Evolutionary conservation across 1,140 invertebrate species (phyloP).

Genomic region (Anastrepha obliqua): DNA sequence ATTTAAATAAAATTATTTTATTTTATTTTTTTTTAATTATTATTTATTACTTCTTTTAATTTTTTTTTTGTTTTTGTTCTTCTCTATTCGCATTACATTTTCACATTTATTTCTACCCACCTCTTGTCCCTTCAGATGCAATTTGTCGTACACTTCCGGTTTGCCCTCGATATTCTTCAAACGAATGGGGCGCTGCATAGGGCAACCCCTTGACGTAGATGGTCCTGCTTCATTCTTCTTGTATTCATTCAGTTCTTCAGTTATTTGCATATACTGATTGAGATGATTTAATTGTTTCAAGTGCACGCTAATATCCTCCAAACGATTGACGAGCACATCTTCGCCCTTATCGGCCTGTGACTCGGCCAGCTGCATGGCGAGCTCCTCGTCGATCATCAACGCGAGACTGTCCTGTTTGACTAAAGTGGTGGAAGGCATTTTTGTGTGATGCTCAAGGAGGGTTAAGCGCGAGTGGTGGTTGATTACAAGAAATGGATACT

Average conservation of each 20-base stretch:
- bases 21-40: too few relatives aligned
- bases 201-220: conserved; percentile 19
- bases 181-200: conserved; percentile 30
- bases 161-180: conserved; percentile 43
- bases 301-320: conserved; percentile 39
- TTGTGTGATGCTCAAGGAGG: background rate
- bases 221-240: conserved; percentile 10
- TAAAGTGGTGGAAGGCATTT: conserved; percentile 8
- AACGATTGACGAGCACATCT: conserved; percentile 24
- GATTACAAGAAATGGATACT: too few relatives aligned
- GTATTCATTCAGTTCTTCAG: conserved; percentile 25
- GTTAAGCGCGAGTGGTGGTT: too few relatives aligned
- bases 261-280: conserved; percentile 22
- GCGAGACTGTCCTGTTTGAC: background rate
- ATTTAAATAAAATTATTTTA: too few relatives aligned
- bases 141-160: conserved; percentile 37
- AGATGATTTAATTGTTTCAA: conserved; percentile 28
- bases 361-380: background rate
- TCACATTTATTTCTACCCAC: background rate
- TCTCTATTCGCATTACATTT: background rate
- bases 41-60: too few relatives aligned
- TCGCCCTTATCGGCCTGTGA: conserved; percentile 15
- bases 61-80: background rate
- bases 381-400: conserved; percentile 7
- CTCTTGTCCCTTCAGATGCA: conserved; percentile 27